Evolutionary conservation across 1,140 invertebrate species (phyloP).

Genomic region (Lanistes nyassanus): DNA sequence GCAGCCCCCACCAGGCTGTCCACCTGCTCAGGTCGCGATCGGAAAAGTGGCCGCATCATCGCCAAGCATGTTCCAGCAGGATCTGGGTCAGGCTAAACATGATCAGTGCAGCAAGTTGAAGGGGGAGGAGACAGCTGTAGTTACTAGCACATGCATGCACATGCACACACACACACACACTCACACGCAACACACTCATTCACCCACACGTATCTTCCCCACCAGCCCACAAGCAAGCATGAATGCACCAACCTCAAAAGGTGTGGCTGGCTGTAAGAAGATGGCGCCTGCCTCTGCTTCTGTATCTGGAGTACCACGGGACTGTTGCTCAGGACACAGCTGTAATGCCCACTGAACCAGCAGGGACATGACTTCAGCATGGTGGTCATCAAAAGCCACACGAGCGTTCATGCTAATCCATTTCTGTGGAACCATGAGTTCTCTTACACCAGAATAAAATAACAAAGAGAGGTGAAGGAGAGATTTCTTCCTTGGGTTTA

Average conservation of each 20-base stretch:
- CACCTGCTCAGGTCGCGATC: constrained; percentile 15
- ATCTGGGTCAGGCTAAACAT: constrained; percentile 15
- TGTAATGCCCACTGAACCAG: constrained; percentile 12
- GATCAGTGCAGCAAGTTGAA: not conserved
- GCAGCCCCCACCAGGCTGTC: constrained; percentile 1
- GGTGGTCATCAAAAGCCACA: constrained; percentile 14
- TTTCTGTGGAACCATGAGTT: not conserved
- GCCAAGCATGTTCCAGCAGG: constrained; percentile 21
- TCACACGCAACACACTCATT: no score
- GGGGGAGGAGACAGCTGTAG: not conserved
- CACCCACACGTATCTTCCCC: no score
- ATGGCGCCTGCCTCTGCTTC: no score
- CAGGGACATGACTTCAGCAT: constrained; percentile 18
- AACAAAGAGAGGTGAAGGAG: not conserved
- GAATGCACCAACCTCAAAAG: no score
- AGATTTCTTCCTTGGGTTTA: not conserved
- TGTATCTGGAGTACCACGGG: not conserved
- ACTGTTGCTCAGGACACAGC: constrained; percentile 16
- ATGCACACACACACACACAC: no score
- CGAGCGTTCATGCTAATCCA: constrained; percentile 25
- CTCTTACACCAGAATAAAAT: not conserved
- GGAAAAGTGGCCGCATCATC: constrained; percentile 19
- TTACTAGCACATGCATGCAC: not conserved
- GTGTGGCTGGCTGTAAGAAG: no score
- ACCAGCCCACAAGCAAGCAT: no score